A percentile compares a stretch with the other conserved stretches of the same genome.
Conservation (phyloP, 2,113 vertebrate genomes). For the Mandrillus leucophaeus region DNA sequence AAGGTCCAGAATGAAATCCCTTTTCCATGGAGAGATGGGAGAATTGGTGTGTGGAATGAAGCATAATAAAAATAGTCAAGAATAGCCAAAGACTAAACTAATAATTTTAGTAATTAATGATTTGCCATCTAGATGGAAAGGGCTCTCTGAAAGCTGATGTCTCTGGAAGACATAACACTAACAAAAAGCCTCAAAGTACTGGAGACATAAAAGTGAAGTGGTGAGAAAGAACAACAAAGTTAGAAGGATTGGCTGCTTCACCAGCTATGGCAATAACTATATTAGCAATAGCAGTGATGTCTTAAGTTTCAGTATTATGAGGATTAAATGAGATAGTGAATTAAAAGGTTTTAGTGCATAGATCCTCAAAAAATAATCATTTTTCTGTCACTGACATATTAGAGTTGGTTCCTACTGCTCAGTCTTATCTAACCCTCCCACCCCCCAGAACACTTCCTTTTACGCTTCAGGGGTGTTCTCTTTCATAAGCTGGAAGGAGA, state of each 20-base stretch:
- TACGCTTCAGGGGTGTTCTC: not conserved
- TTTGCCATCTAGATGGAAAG: not conserved
- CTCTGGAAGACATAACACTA: not conserved
- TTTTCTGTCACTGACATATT: not conserved
- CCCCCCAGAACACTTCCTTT: not conserved
- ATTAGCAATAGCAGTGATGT: not conserved
- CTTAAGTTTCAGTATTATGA: not conserved
- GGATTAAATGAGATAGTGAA: not conserved
- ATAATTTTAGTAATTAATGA: not conserved
- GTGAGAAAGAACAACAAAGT: not conserved
- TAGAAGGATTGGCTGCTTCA: not conserved
- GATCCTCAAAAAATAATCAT: not conserved
- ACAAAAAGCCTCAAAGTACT: not conserved
- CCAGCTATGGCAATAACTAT: not conserved
- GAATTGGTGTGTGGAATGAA: not conserved
- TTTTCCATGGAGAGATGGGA: not conserved
- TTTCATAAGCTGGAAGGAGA: conserved; percentile 13
- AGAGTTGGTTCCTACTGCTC: not conserved
- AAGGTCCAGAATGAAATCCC: not conserved
- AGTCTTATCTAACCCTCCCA: not conserved
- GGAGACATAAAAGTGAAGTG: not conserved
- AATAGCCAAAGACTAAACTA: conserved; percentile 5
- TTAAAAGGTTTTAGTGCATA: not conserved
- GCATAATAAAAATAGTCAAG: not conserved
- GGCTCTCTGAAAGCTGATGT: not conserved